Base-by-base conservation (phyloP, 2,888 invertebrate genomes). In the Limnephilus lunatus region DNA sequence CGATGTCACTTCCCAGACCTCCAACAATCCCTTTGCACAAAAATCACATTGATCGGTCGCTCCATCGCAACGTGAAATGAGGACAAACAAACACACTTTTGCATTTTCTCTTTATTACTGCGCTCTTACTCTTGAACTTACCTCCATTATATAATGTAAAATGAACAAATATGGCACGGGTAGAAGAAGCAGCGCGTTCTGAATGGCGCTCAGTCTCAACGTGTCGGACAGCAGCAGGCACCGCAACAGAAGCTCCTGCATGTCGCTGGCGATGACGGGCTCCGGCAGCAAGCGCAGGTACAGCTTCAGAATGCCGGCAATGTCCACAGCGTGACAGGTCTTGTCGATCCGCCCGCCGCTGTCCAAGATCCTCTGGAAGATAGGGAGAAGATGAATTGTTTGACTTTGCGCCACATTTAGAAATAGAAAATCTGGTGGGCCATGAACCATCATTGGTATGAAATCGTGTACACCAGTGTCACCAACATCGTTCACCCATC, bases 231-330 rank as follows among this genome's bases (percentile, higher is more conserved):
- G 95, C 92, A 97, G 95, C 87, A 97, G 95, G 94, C 97, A 97
- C 94, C 97, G 96, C 25, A 98, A 95, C 93, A 99, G 97, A 80
- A 98, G 95, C 94, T 98, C 98, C 94, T 99, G 98, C 93, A 97
- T 97, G 0, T 95, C 94, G 93, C 95, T 92, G 53, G 94, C 94
- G 0, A 99, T 97, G 32, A 99, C 95, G 0, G 99, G 98, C 94
- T 98, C 98, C 0, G 98, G 98, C 90, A 99, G 95, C 95, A 98
- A 97, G 92, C 99, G 96, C 93, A 99, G 97, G 95, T 98, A 99
- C 88, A 97, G 97, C 95, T 99, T 99, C 39, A 99, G 95, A 53
- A 98, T 97, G 94, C 97, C 98, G 1, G 98, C 98, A 30, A 98
- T 97, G 95, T 99, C 99, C 94, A 98, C 97, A 0, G 98, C 98